Evolutionary conservation across 2,888 invertebrate genomes (phyloP), one percentile per base, ranked within the genome.

Genomic region (Drosophila phalerata): DNA sequence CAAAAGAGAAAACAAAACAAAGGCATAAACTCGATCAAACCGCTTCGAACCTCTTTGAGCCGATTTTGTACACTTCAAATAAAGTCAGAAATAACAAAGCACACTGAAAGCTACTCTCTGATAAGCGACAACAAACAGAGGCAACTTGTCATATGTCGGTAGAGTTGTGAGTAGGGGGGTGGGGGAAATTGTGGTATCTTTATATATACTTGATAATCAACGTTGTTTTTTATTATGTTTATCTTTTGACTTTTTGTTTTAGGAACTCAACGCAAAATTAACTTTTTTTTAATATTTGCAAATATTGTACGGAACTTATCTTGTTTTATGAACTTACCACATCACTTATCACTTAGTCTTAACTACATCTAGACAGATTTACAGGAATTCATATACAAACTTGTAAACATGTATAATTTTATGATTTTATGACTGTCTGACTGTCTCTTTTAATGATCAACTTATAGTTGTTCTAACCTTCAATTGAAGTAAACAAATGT

Each of bases 11-110:
- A 58, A 42, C 55, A 52, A 37, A 56, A 62, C 45, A 71, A 55
- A 58, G 56, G 38, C 43, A 34, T 42, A 65, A 71, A 65, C 77
- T 40, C 55, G 78, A 57, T 77, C 45, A 58, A 77, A 71, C 79
- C 77, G 67, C 77, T 73, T 79, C 53, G 22, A 76, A 69, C 77
- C 79, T 64, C 79, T 65, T 69, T 49, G n/a, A 40, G 47, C 61
- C 48, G 61, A 48, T 56, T 71, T 49, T 49, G 34, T 15, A 69
- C 55, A 61, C 71, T 74, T 74, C 61, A 62, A 62, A 65, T 53
- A 34, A 47, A 71, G 67, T 62, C 58, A 61, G 65, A 47, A 66
- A 61, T 37, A 48, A 68, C 48, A 66, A 63, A 69, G 65, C 74
- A 61, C 48, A 58, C 69, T 42, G 43, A 58, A 71, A 42, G 55